Evolutionary conservation across 2,888 invertebrate species (phyloP).

Genomic region (Cyclophora albipunctata): DNA sequence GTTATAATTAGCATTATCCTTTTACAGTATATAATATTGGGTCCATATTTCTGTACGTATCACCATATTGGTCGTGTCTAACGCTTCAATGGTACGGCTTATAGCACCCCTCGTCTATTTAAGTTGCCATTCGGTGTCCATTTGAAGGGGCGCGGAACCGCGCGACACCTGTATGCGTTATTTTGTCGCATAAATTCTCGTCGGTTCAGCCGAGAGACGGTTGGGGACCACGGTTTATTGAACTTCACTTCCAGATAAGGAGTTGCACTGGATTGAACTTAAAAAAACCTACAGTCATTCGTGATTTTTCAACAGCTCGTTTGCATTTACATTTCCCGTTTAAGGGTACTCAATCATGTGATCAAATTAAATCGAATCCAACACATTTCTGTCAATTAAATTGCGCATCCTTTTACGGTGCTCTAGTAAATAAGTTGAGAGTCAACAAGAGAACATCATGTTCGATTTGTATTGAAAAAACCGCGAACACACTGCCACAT

Average conservation of each 20-base stretch:
- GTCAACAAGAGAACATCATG: constrained; percentile 16
- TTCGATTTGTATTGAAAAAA: constrained; percentile 23
- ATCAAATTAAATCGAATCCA: constrained; percentile 28
- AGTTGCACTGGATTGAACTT: constrained; percentile 40
- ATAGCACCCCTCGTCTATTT: constrained; percentile 56
- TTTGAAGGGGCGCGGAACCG: constrained; percentile 55
- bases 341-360: constrained; percentile 36
- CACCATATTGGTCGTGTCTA: constrained; percentile 56
- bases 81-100: constrained; percentile 51
- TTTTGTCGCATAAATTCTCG: constrained; percentile 68
- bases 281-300: constrained; percentile 49
- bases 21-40: constrained; percentile 68
- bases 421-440: constrained; percentile 21
- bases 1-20: constrained; percentile 64
- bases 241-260: constrained; percentile 60
- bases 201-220: constrained; percentile 53
- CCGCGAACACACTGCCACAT: constrained; percentile 21
- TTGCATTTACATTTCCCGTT: constrained; percentile 58
- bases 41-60: constrained; percentile 52
- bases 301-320: constrained; percentile 47
- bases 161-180: constrained; percentile 72
- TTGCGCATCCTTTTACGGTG: constrained; percentile 45
- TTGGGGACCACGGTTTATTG: constrained; percentile 61
- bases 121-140: constrained; percentile 56
- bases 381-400: constrained; percentile 60